Conservation (phyloP, 2,797 vertebrate genomes). For the Hyperoplus immaculatus region DNA sequence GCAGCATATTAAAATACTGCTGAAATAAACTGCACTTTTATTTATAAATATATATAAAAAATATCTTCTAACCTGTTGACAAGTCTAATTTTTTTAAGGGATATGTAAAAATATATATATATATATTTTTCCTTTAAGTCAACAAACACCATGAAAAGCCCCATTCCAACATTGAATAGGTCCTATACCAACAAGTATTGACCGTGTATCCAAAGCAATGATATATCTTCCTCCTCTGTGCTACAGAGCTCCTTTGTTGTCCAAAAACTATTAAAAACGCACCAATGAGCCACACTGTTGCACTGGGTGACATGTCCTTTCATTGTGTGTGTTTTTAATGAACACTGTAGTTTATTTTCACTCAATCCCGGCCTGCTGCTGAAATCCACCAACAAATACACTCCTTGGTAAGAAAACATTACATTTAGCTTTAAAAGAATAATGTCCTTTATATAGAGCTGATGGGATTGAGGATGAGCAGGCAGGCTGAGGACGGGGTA, state of each 20-base stretch:
- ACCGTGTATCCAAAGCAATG: neutral
- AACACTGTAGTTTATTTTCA: neutral
- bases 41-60: neutral
- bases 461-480: neutral
- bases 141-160: slow-evolving; percentile 9
- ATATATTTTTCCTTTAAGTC: neutral
- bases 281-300: slow-evolving; percentile 1
- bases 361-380: neutral
- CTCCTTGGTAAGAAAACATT: neutral
- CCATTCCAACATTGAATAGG: neutral
- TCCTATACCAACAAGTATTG: neutral
- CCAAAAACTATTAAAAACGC: slow-evolving; percentile 1
- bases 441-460: too few relatives aligned
- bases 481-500: neutral
- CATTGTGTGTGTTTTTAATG: neutral
- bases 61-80: slow-evolving; percentile 1
- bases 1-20: slow-evolving; percentile 14
- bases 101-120: neutral
- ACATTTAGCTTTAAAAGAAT: too few relatives aligned
- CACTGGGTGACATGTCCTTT: neutral
- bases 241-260: neutral
- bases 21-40: neutral
- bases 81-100: neutral
- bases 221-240: neutral
- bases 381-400: neutral